These are phyloP conservation scores for Parnassius apollo DNA, from an alignment of 2,888 invertebrate species.

Conservation along the genomic window DNA sequence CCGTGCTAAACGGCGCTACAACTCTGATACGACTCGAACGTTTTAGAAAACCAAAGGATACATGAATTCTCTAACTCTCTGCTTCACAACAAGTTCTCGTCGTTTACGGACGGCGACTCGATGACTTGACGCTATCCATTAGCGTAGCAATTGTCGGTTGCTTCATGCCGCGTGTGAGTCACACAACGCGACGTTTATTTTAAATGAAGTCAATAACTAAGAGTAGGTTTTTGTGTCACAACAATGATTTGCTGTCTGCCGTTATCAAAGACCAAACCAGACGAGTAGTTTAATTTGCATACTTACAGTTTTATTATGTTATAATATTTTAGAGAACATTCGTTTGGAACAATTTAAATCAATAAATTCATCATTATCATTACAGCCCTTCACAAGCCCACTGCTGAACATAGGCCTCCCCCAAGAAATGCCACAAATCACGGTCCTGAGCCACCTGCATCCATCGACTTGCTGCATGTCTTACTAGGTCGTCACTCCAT, in stretches of 20 bases:
- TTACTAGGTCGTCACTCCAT: too few species aligned
- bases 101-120: constrained; percentile 33
- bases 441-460: too few species aligned
- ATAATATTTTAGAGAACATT: too few species aligned
- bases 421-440: too few species aligned
- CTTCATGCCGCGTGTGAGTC: constrained; percentile 50
- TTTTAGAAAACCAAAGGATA: constrained; percentile 12
- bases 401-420: too few species aligned
- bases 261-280: not conserved
- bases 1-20: constrained; percentile 68
- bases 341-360: too few species aligned
- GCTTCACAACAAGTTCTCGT: constrained; percentile 31
- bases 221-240: constrained; percentile 13
- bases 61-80: constrained; percentile 21
- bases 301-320: not conserved
- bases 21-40: constrained; percentile 39
- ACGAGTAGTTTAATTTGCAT: not conserved
- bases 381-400: too few species aligned
- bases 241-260: constrained; percentile 3
- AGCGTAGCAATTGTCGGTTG: constrained; percentile 38
- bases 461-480: too few species aligned
- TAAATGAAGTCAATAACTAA: constrained; percentile 49
- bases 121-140: constrained; percentile 42
- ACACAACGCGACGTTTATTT: constrained; percentile 47
- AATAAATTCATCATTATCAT: too few species aligned